These are phyloP conservation scores for Drosophila robusta DNA, from an alignment of 2,888 invertebrate species.

Conservation along the genomic window DNA sequence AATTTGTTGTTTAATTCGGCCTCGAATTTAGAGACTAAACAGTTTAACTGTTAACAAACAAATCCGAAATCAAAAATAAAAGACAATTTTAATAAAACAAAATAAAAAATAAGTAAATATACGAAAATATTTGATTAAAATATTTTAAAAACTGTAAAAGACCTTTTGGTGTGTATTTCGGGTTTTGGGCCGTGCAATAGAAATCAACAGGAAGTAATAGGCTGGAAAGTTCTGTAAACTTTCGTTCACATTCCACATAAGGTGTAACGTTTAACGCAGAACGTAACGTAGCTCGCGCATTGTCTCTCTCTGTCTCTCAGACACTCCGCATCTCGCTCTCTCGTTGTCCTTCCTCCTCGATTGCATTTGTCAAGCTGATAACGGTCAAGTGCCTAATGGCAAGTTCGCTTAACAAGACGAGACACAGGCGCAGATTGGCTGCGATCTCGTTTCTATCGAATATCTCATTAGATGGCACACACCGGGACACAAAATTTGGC, in stretches of 20 bases:
- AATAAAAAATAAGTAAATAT: constrained; percentile 9
- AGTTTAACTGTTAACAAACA: constrained; percentile 64
- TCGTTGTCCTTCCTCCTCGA: constrained; percentile 15
- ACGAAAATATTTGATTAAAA: background rate
- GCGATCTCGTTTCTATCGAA: constrained; percentile 97
- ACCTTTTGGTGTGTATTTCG: constrained; percentile 20
- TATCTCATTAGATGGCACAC: constrained; percentile 96
- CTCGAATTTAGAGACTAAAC: constrained; percentile 81
- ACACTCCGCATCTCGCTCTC: background rate
- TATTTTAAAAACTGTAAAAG: constrained; percentile 3
- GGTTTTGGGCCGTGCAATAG: constrained; percentile 45
- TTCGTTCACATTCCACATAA: constrained; percentile 23
- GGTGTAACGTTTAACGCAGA: background rate
- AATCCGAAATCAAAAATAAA: constrained; percentile 10
- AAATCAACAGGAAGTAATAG: constrained; percentile 20
- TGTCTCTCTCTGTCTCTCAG: background rate
- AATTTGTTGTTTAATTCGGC: constrained; percentile 65
- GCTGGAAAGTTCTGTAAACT: constrained; percentile 9
- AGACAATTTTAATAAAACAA: constrained; percentile 1
- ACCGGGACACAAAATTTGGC: constrained; percentile 89
- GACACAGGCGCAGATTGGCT: constrained; percentile 94
- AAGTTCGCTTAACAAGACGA: constrained; percentile 86
- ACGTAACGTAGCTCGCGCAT: background rate
- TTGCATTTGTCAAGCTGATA: constrained; percentile 52
- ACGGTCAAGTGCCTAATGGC: constrained; percentile 84